Evolutionary conservation across 2,888 invertebrate species (phyloP), one percentile per base, ranked within the genome.

Genomic region (Buathra laborator): DNA sequence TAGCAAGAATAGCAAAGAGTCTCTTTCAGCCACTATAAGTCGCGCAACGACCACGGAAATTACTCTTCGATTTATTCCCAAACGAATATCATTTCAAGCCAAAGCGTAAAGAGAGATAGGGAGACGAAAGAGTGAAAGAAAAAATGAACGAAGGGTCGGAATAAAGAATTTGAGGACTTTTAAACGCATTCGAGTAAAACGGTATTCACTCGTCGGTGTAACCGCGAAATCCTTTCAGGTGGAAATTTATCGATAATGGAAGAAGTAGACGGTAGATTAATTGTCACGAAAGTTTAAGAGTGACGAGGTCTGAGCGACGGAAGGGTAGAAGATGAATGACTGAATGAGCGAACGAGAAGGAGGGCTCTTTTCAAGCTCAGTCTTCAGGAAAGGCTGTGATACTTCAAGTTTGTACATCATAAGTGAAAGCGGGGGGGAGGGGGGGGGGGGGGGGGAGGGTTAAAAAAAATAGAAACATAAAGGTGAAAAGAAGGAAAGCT

Each of bases 201-300:
- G 79, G 76, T 74, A 76, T 85, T 85, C 79, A 85, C 82, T 82
- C 81, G 56, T 78, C 81, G 74, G 72, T 75, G 78, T 82, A 62
- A 79, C 79, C 76, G 71, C 78, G 24, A 29, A 37, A 71, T 59
- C 56, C 72, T 76, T 85, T 83, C 82, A 76, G 67, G 76, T 62
- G 76, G 79, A 82, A 85, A 71, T 82, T 85, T 71, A 32, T 67
- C 85, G 82, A 85, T 85, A 80, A 82, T 85, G 79, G 82, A 76
- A 76, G 59, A 37, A 51, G 29, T 66, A 16, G 78, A 76, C 51
- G 79, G 72, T 44, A 66, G 74, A 85, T 85, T 85, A 79, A 85
- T 82, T 85, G 82, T 85, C 75, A 75, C 71, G 44, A 83, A 85
- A 85, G 82, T 85, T 85, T 67, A 64, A 64, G 51, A 82, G 67